phyloP scores from a whole-genome alignment of 2,888 invertebrate genomes.

The Nomada ruficornis region DNA sequence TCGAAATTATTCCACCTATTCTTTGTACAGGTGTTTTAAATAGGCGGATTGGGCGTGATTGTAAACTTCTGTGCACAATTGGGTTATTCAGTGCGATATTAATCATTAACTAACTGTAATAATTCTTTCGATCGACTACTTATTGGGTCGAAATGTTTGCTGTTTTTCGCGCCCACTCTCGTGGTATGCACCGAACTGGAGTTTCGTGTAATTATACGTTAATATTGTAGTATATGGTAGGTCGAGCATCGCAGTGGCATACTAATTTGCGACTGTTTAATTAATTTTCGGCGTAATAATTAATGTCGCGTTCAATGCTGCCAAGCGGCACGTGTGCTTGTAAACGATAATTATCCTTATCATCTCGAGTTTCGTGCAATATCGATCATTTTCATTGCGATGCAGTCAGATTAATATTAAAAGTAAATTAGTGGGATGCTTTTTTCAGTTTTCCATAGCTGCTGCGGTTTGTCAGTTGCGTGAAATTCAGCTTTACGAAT shows the following conservation, averaged over 20 bases:
- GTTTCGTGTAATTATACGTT: constrained; percentile 13
- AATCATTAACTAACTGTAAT: constrained; percentile 7
- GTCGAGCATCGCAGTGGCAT: background rate
- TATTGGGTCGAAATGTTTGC: background rate
- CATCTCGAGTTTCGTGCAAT: background rate
- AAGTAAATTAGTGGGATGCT: too few species aligned
- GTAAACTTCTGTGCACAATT: constrained; percentile 41
- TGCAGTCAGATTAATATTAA: too few species aligned
- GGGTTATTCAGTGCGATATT: constrained; percentile 34
- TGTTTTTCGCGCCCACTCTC: background rate
- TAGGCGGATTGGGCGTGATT: constrained; percentile 34
- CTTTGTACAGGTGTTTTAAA: constrained; percentile 54
- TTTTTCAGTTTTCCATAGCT: too few species aligned
- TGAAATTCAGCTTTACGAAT: too few species aligned
- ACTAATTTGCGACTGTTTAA: constrained; percentile 18
- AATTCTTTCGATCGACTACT: background rate
- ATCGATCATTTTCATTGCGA: background rate
- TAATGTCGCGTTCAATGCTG: constrained; percentile 1
- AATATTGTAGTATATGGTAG: background rate
- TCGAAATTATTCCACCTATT: constrained; percentile 33
- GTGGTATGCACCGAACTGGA: background rate
- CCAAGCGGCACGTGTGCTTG: background rate
- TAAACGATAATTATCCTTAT: constrained; percentile 23
- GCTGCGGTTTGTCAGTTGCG: too few species aligned
- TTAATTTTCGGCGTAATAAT: constrained; percentile 17